Conservation (phyloP, 1,140 invertebrate genomes). For the Trissolcus basalis region DNA sequence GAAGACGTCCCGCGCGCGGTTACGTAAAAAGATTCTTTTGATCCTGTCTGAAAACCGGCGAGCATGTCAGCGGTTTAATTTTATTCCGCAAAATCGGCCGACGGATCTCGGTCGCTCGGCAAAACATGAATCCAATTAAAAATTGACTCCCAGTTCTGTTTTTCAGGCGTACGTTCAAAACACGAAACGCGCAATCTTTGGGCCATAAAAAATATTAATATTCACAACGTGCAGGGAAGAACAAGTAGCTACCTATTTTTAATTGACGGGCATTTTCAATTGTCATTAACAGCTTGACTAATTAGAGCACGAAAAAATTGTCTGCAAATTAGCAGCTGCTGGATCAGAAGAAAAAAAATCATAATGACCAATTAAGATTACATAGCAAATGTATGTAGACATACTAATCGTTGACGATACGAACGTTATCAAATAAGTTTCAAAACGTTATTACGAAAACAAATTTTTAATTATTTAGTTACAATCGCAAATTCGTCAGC, state of each 20-base stretch:
- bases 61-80: conserved; percentile 41
- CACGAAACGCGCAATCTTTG: conserved; percentile 17
- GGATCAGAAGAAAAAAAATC: too few species aligned
- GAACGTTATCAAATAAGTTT: too few species aligned
- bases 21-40: conserved; percentile 4
- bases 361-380: too few species aligned
- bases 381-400: too few species aligned
- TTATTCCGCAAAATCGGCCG: conserved; percentile 23
- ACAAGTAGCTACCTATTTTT: conserved; percentile 33
- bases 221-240: conserved; percentile 26
- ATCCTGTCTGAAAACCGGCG: conserved; percentile 22
- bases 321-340: too few species aligned
- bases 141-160: conserved; percentile 5
- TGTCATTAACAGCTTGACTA: neutral
- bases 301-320: conserved; percentile 20
- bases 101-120: conserved; percentile 3
- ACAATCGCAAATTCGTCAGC: too few species aligned
- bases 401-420: too few species aligned
- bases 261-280: conserved; percentile 40
- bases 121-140: conserved; percentile 37
- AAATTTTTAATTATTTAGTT: too few species aligned
- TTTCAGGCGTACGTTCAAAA: conserved; percentile 16
- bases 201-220: conserved; percentile 35
- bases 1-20: conserved; percentile 13
- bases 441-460: too few species aligned